Evolutionary conservation across 2,113 vertebrate genomes (phyloP), one percentile per base, ranked within the genome.

Genomic region (Microcebus murinus): DNA sequence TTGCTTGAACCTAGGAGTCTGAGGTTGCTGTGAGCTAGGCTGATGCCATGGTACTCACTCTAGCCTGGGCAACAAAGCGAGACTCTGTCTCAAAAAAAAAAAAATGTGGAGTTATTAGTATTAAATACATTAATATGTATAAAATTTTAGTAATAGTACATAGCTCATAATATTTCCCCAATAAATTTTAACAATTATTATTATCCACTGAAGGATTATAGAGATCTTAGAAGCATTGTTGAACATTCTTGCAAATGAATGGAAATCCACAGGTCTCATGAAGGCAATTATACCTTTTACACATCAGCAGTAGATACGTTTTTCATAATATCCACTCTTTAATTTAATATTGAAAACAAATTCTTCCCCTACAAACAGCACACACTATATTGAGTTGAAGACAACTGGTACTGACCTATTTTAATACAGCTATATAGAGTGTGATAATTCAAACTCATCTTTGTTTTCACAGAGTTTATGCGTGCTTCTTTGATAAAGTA

Each of bases 141-240:
- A 91, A 57, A 77, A 11, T 4, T 63, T 12, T 90, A 81, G 45
- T 80, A 86, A 76, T 45, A 52, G 9, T 73, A 13, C 7, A 77
- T 91, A 31, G 17, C 8, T 45, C 13, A 90, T 17, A 61, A 79
- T 83, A 87, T 71, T 90, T 90, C 9, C 31, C 83, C 29, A 90
- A 45, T 91, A 95, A 95, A 87, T 93, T 12, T 12, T 86, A 95
- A 59, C 0, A 3, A 89, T 82, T 82, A 90, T 77, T 86, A 88
- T 59, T 18, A 90, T 73, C 20, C 20, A 87, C n/a, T 80, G 34
- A 87, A 83, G 48, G 15, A 73, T 34, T 55, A 63, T n/a, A 57
- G 25, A 1, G 21, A 79, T 23, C 27, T 50, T 45, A 79, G 23
- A 87, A 80, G 12, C 36, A 79, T 68, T 59, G 21, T 27, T 74